A percentile compares a stretch with the other conserved stretches of the same genome.
phyloP scores from a whole-genome alignment of 1,140 invertebrate genomes.

The Apolygus lucorum region DNA sequence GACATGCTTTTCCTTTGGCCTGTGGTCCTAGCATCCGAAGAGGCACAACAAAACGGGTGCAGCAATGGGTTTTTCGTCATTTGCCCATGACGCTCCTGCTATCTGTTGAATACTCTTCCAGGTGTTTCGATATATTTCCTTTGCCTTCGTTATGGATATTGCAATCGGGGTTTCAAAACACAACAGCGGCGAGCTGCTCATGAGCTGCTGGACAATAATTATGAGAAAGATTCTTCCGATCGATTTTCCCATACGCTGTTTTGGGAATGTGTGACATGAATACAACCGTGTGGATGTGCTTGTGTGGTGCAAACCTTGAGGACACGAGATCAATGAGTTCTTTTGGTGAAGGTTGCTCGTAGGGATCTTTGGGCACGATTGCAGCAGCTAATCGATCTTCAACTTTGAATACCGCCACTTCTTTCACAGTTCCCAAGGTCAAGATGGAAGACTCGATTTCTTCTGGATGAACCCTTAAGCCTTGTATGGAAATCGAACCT shows the following conservation, averaged over 20 bases:
- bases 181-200: conserved; percentile 10
- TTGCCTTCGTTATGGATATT: no score
- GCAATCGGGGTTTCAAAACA: background rate
- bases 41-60: no score
- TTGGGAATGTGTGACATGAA: conserved; percentile 18
- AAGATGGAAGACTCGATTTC: background rate
- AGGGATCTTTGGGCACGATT: conserved; percentile 5
- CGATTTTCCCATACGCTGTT: conserved; percentile 4
- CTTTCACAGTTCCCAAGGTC: background rate
- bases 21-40: no score
- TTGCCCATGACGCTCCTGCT: no score
- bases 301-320: conserved; percentile 17
- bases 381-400: conserved; percentile 1
- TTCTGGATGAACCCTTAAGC: conserved; percentile 7
- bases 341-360: background rate
- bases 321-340: conserved; percentile 1
- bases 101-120: no score
- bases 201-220: conserved; percentile 10
- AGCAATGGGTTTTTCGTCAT: no score
- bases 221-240: conserved; percentile 9
- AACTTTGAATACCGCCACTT: conserved; percentile 7
- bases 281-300: conserved; percentile 12
- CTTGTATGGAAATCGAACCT: conserved; percentile 12
- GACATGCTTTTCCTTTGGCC: no score
- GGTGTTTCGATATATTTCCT: no score